Evolutionary conservation across 2,797 vertebrate genomes (phyloP).

Genomic region (Clarias pachynema): DNA sequence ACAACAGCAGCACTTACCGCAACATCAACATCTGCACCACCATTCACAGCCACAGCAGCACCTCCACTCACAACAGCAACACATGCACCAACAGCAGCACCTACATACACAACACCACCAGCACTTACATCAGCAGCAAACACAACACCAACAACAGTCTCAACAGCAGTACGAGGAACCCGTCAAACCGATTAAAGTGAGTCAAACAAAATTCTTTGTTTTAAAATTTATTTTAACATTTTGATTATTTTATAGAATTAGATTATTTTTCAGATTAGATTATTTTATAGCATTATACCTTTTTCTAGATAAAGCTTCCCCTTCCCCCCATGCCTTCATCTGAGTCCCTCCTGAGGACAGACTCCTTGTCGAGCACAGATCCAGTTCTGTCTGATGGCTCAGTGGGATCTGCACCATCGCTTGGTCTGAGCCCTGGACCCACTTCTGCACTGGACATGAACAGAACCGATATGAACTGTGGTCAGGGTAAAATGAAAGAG

Average conservation of each 20-base stretch:
- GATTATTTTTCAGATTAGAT: neutral
- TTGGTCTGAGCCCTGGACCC: constrained; percentile 73
- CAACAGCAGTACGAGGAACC: constrained; percentile 75
- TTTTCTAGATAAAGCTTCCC: constrained; percentile 71
- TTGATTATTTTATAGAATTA: neutral
- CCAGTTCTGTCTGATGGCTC: constrained; percentile 77
- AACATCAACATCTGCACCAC: constrained; percentile 55
- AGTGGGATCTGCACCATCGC: constrained; percentile 74
- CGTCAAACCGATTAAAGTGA: constrained; percentile 86
- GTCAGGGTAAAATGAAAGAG: constrained; percentile 82
- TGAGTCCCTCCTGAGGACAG: constrained; percentile 73
- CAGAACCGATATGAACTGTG: constrained; percentile 79
- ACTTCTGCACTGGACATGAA: constrained; percentile 75
- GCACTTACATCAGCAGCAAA: constrained; percentile 67
- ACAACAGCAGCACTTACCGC: constrained; percentile 61
- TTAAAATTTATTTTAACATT: neutral
- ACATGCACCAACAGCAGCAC: constrained; percentile 61
- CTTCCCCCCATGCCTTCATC: constrained; percentile 67
- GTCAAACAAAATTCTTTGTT: neutral
- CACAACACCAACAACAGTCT: constrained; percentile 60
- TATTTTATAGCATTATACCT: neutral
- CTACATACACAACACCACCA: constrained; percentile 63
- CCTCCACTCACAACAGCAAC: constrained; percentile 59
- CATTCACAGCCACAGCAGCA: constrained; percentile 63
- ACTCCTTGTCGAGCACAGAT: constrained; percentile 75